Base-by-base conservation (phyloP, 2,797 vertebrate genomes). In the Thamnophis elegans region DNA sequence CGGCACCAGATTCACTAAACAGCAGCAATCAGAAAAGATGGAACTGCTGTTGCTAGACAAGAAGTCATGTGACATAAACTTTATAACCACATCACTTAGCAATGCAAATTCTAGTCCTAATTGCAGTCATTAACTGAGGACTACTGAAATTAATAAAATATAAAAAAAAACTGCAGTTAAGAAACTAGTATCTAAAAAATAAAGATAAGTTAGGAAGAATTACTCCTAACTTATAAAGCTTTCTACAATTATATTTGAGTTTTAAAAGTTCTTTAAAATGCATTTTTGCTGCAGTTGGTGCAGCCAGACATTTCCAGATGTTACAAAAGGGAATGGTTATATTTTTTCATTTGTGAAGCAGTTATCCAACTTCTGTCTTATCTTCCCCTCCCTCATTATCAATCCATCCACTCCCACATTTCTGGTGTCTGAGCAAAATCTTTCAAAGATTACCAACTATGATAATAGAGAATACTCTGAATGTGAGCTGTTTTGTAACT, bases 1-100 rank as follows among this genome's bases (percentile, higher is more conserved):
- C 13, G 1, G n/a, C 65, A 32, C n/a, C 14, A 0, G 13, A 32
- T 32, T 32, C 0, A 0, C 65, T 32, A 32, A 68, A 68, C 13
- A 2, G 13, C 28, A 32, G 65, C 65, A 32, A 32, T 16, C n/a
- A 32, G 28, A 32, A 73, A 14, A 73, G 65, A n/a, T 5, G 2
- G n/a, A 73, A 73, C n/a, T 73, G 65, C n/a, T 32, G 14, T 32
- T 32, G n/a, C 65, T 36, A 36, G 6, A 18, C 14, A 73, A n/a
- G 5, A 32, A 73, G 65, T 36, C 65, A 32, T 32, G 6, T 68
- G 62, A n/a, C 28, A 14, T 68, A 32, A 13, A 18, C 65, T 73
- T 68, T 73, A 73, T 65, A 73, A 73, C n/a, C n/a, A 73, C 5
- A 6, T 73, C 14, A 3, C 5, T 73, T 36, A 73, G 65, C n/a